A percentile compares a stretch with the other conserved stretches of the same genome.
Evolutionary conservation across 1,140 invertebrate genomes (phyloP).

Genomic region (Augochlora pura): DNA sequence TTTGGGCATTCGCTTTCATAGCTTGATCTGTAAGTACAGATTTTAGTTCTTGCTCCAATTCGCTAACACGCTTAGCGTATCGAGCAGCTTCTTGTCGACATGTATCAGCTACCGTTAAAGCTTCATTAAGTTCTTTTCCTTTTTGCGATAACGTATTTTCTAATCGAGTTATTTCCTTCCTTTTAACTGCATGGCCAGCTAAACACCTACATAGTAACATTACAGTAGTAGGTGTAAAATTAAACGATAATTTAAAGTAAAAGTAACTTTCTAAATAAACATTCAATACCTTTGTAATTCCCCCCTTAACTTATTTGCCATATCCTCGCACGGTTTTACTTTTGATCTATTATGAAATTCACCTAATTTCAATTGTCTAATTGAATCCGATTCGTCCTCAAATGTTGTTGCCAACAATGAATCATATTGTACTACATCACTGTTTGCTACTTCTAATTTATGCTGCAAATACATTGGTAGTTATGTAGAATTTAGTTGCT

Average conservation of each 20-base stretch:
- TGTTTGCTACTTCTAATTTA: slow-evolving; percentile 70
- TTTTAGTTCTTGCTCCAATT: slow-evolving; percentile 74
- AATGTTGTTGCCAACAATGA: slow-evolving; percentile 63
- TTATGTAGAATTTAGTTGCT: neutral
- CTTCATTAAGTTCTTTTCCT: slow-evolving; percentile 71
- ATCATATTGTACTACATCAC: slow-evolving; percentile 69
- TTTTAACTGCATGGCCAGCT: slow-evolving; percentile 70
- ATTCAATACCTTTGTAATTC: slow-evolving; percentile 68
- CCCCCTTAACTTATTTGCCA: slow-evolving; percentile 67
- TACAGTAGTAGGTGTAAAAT: neutral
- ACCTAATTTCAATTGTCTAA: slow-evolving; percentile 73
- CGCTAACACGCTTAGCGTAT: slow-evolving; percentile 68
- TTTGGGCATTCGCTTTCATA: slow-evolving; percentile 71
- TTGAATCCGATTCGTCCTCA: slow-evolving; percentile 75
- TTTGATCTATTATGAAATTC: slow-evolving; percentile 66
- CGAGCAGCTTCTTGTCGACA: slow-evolving; percentile 66
- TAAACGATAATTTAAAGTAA: neutral
- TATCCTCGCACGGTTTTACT: slow-evolving; percentile 67
- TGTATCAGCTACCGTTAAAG: slow-evolving; percentile 52
- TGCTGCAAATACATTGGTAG: slow-evolving; percentile 56
- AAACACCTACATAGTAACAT: slow-evolving; percentile 62
- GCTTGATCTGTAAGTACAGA: slow-evolving; percentile 72
- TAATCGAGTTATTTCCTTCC: slow-evolving; percentile 74
- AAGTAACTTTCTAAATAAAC: slow-evolving; percentile 1
- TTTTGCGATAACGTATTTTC: slow-evolving; percentile 71